These are phyloP conservation scores for Sander lucioperca DNA, from an alignment of 2,113 vertebrate species.

Conservation along the genomic window DNA sequence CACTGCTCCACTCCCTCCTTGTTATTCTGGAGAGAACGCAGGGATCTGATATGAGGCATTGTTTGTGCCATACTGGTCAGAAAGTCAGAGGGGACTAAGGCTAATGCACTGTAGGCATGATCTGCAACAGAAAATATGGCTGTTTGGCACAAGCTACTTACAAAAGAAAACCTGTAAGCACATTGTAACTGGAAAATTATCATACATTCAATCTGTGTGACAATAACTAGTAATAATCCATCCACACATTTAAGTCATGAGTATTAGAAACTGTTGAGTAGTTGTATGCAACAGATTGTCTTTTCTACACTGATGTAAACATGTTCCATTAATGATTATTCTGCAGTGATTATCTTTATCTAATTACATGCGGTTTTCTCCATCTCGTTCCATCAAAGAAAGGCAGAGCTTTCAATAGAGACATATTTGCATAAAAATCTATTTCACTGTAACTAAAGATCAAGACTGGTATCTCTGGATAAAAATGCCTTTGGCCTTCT, in stretches of 20 bases:
- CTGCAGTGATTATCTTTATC: conserved; percentile 82
- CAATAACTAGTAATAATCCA: neutral
- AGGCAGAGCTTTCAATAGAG: conserved; percentile 77
- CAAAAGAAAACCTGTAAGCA: neutral
- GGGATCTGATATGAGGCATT: conserved; percentile 79
- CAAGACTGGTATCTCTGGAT: conserved; percentile 75
- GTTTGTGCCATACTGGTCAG: conserved; percentile 77
- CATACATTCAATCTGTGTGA: neutral
- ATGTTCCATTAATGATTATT: conserved; percentile 73
- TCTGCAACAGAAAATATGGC: conserved; percentile 44
- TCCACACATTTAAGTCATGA: neutral
- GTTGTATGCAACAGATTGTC: conserved; percentile 27
- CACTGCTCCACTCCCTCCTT: conserved; percentile 79
- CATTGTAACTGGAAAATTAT: conserved; percentile 7
- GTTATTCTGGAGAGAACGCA: conserved; percentile 80
- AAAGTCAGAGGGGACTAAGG: conserved; percentile 52
- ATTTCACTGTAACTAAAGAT: conserved; percentile 77
- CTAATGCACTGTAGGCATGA: conserved; percentile 53
- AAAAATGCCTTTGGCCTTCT: conserved; percentile 72
- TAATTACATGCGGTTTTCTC: conserved; percentile 79
- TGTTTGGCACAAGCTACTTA: conserved; percentile 25
- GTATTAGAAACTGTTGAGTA: conserved; percentile 4
- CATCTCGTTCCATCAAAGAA: conserved; percentile 75
- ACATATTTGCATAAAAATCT: conserved; percentile 87
- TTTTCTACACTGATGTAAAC: conserved; percentile 58